These are phyloP conservation scores for Thunnus albacares DNA, from an alignment of 2,797 vertebrate genomes.

Conservation along the genomic window DNA sequence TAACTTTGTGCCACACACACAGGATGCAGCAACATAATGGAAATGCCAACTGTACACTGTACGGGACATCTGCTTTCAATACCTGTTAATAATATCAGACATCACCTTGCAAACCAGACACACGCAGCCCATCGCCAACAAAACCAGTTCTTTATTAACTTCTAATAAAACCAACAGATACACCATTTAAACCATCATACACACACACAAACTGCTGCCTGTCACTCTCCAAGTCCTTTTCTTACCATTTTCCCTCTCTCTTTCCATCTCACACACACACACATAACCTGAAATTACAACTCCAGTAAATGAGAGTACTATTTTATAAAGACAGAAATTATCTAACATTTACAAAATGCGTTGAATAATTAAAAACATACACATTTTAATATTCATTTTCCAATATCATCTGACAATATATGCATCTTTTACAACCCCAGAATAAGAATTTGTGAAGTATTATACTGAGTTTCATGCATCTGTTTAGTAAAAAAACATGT, in stretches of 20 bases:
- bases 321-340: neutral
- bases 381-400: neutral
- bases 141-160: slow-evolving; percentile 2
- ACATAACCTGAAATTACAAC: neutral
- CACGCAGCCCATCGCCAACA: slow-evolving; percentile 14
- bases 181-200: neutral
- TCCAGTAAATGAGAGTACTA: neutral
- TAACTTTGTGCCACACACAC: slow-evolving; percentile 9
- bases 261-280: too few species aligned
- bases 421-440: accelerated
- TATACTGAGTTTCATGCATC: too few species aligned
- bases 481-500: too few species aligned
- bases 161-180: neutral
- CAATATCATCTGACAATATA: neutral
- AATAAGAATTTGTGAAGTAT: too few species aligned
- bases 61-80: slow-evolving; percentile 39
- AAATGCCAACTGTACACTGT: slow-evolving; percentile 14
- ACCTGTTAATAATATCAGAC: slow-evolving; percentile 34
- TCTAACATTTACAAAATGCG: neutral
- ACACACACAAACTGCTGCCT: too few species aligned
- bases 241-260: too few species aligned
- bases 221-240: too few species aligned
- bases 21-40: slow-evolving; percentile 28
- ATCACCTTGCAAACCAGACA: slow-evolving; percentile 8
- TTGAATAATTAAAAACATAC: neutral